Conservation (phyloP, 2,888 invertebrate genomes). For the Drosophila barbarae region DNA sequence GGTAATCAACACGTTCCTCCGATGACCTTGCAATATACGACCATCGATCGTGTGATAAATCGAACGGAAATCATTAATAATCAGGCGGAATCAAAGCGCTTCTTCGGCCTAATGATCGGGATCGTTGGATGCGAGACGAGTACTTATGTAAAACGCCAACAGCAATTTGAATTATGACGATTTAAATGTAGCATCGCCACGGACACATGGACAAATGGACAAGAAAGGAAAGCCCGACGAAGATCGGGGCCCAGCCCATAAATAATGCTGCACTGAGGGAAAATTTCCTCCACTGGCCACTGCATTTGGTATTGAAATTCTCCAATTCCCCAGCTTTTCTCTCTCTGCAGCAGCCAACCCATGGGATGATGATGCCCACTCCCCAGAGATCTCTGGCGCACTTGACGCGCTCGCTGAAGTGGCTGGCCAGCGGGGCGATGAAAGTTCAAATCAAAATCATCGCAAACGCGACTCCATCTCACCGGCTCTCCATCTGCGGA, state of each 20-base stretch:
- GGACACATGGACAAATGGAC: slow-evolving; percentile 2
- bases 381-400: slow-evolving; percentile 37
- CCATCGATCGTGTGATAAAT: slow-evolving; percentile 70
- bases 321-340: neutral
- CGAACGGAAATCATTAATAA: slow-evolving; percentile 73
- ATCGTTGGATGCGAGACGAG: slow-evolving; percentile 31
- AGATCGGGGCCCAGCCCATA: slow-evolving; percentile 18
- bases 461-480: slow-evolving; percentile 25
- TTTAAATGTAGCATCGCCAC: slow-evolving; percentile 62
- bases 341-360: slow-evolving; percentile 3
- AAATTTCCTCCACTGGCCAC: neutral
- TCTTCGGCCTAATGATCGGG: slow-evolving; percentile 61
- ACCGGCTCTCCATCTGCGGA: slow-evolving; percentile 24
- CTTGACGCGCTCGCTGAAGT: slow-evolving; percentile 57
- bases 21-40: slow-evolving; percentile 71
- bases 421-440: slow-evolving; percentile 49
- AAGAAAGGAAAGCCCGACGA: slow-evolving; percentile 39
- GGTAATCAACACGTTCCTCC: slow-evolving; percentile 74
- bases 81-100: slow-evolving; percentile 48
- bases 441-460: slow-evolving; percentile 63
- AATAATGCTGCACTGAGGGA: slow-evolving; percentile 11
- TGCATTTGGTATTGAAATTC: neutral
- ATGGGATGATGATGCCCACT: slow-evolving; percentile 11
- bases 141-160: slow-evolving; percentile 41
- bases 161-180: slow-evolving; percentile 54